Evolutionary conservation across 2,113 vertebrate species (phyloP).

Genomic region (Gobiocypris rarus): DNA sequence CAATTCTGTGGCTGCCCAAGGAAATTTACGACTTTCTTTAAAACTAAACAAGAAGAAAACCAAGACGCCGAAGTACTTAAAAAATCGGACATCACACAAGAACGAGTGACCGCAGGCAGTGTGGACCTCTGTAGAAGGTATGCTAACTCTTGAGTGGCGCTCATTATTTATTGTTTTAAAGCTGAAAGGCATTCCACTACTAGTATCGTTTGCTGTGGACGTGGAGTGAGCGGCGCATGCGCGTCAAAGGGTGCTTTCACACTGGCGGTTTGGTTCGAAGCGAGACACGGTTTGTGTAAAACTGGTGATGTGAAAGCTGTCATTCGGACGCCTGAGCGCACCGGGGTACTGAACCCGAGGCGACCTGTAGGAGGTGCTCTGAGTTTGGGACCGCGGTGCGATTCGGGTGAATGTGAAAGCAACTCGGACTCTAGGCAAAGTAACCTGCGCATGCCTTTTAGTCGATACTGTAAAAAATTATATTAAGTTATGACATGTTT

Average conservation of each 20-base stretch:
- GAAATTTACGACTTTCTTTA: conserved; percentile 37
- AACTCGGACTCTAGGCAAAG: too few species aligned
- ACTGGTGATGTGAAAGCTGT: too few species aligned
- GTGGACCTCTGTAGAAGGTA: conserved; percentile 38
- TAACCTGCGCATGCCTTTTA: too few species aligned
- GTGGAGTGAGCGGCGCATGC: conserved; percentile 14
- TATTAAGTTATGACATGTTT: too few species aligned
- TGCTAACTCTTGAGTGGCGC: conserved; percentile 53
- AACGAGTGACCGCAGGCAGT: background rate
- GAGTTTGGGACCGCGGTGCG: too few species aligned
- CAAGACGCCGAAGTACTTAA: conserved; percentile 28
- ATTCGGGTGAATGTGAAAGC: too few species aligned
- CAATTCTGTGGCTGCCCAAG: conserved; percentile 55
- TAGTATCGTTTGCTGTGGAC: conserved; percentile 63
- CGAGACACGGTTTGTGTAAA: too few species aligned
- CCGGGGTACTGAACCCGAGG: too few species aligned
- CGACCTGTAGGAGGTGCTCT: too few species aligned
- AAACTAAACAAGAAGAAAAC: conserved; percentile 29
- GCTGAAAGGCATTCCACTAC: conserved; percentile 71
- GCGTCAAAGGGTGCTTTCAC: background rate
- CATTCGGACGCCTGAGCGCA: too few species aligned
- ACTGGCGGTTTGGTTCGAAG: too few species aligned
- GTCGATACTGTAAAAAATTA: too few species aligned
- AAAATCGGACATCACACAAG: conserved; percentile 14
- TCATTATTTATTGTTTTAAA: conserved; percentile 66